Evolutionary conservation across 2,888 invertebrate genomes (phyloP).

Genomic region (Brachyptera risi): DNA sequence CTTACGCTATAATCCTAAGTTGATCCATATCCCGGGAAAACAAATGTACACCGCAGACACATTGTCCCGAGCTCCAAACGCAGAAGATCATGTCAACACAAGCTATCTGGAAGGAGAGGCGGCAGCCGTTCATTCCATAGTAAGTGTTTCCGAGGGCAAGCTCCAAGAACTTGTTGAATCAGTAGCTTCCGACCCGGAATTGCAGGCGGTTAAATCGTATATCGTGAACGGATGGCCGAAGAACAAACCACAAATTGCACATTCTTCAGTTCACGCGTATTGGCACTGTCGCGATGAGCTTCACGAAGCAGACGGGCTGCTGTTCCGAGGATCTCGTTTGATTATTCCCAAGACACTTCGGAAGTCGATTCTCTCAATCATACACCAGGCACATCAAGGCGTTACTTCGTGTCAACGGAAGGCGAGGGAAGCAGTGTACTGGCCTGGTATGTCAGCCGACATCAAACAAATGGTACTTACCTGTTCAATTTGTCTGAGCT

Average conservation of each 20-base stretch:
- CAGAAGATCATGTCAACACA: background rate
- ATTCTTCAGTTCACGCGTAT: background rate
- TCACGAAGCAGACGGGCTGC: slow-evolving; percentile 5
- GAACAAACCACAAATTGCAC: background rate
- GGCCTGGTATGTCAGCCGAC: slow-evolving; percentile 31
- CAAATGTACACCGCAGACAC: slow-evolving; percentile 14
- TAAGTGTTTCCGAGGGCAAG: background rate
- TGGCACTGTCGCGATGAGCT: slow-evolving; percentile 10
- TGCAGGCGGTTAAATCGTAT: background rate
- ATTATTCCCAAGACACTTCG: background rate
- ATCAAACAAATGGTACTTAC: slow-evolving; percentile 34
- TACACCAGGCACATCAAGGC: slow-evolving; percentile 17
- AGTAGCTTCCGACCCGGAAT: background rate
- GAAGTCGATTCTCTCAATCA: background rate
- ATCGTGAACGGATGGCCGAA: background rate
- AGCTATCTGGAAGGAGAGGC: background rate
- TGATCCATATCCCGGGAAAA: slow-evolving; percentile 7
- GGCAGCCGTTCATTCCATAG: background rate
- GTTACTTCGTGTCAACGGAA: slow-evolving; percentile 1
- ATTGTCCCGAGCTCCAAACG: background rate
- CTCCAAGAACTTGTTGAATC: background rate
- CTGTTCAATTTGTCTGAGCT: slow-evolving; percentile 17
- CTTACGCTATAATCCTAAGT: background rate
- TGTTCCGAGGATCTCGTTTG: background rate
- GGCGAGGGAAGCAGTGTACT: background rate